These are phyloP conservation scores for Harpalus rufipes DNA, from an alignment of 2,888 invertebrate genomes.

Conservation along the genomic window DNA sequence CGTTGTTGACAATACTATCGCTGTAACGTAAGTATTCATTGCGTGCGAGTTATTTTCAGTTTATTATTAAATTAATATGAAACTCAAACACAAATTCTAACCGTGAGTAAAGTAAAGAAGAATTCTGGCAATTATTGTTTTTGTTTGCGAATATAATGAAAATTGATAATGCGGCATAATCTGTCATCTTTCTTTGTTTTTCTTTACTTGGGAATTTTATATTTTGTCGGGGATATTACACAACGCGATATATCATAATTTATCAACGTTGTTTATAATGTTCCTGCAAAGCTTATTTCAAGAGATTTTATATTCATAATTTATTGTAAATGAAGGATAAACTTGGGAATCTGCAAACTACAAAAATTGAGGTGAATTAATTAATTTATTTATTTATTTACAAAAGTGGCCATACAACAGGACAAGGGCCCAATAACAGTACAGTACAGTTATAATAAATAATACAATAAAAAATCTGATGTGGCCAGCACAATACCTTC, in stretches of 20 bases:
- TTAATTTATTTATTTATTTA: too few relatives aligned
- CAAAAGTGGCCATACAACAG: too few relatives aligned
- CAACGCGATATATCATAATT: conserved; percentile 29
- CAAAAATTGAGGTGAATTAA: background rate
- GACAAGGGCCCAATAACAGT: too few relatives aligned
- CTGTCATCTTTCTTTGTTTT: conserved; percentile 10
- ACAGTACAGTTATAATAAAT: too few relatives aligned
- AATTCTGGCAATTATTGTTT: conserved; percentile 20
- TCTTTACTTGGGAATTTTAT: conserved; percentile 2
- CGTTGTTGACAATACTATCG: too few relatives aligned
- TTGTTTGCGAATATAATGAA: conserved; percentile 23
- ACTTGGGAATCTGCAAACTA: background rate
- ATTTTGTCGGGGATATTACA: conserved; percentile 21
- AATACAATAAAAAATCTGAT: too few relatives aligned
- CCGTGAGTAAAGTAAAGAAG: background rate
- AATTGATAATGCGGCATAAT: conserved; percentile 18
- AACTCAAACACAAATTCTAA: background rate
- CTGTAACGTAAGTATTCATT: too few relatives aligned
- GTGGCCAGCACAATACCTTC: too few relatives aligned
- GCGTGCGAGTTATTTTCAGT: too few relatives aligned
- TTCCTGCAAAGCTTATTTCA: conserved; percentile 22
- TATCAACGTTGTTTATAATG: conserved; percentile 17
- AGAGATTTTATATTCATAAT: conserved; percentile 38
- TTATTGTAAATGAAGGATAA: conserved; percentile 12
- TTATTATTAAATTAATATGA: conserved; percentile 1